Evolutionary conservation across 2,888 invertebrate genomes (phyloP).

Genomic region (Oasisia sp.): DNA sequence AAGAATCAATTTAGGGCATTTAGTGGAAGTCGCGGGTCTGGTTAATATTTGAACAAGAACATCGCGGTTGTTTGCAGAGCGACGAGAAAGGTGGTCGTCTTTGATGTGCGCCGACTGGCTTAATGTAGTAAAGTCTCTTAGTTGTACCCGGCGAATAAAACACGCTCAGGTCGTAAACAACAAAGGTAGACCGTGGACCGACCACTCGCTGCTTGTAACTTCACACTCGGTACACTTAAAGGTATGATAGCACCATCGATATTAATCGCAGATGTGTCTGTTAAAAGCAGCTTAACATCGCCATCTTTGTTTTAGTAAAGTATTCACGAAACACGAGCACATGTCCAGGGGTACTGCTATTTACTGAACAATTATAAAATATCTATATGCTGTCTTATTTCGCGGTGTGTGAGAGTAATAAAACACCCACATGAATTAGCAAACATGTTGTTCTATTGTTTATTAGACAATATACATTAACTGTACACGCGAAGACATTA

Average conservation of each 20-base stretch:
- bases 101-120: background rate
- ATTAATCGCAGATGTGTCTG: background rate
- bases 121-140: background rate
- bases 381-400: background rate
- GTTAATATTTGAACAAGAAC: slow-evolving; percentile 17
- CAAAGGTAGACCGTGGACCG: background rate
- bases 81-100: slow-evolving; percentile 3
- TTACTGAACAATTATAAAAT: too few species aligned
- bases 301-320: too few species aligned
- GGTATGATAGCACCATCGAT: background rate
- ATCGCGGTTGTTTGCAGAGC: background rate
- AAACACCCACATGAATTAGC: background rate
- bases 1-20: slow-evolving; percentile 6
- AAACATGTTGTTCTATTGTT: background rate
- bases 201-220: background rate
- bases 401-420: background rate
- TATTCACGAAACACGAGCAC: too few species aligned
- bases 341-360: too few species aligned
- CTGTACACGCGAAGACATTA: background rate
- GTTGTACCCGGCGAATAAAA: slow-evolving; percentile 8
- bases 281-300: too few species aligned
- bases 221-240: background rate
- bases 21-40: slow-evolving; percentile 1
- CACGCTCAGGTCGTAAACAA: background rate
- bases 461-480: background rate